A percentile compares a stretch with the other conserved stretches of the same genome.
Evolutionary conservation across 2,888 invertebrate genomes (phyloP).

Genomic region (Steromphala cineraria): DNA sequence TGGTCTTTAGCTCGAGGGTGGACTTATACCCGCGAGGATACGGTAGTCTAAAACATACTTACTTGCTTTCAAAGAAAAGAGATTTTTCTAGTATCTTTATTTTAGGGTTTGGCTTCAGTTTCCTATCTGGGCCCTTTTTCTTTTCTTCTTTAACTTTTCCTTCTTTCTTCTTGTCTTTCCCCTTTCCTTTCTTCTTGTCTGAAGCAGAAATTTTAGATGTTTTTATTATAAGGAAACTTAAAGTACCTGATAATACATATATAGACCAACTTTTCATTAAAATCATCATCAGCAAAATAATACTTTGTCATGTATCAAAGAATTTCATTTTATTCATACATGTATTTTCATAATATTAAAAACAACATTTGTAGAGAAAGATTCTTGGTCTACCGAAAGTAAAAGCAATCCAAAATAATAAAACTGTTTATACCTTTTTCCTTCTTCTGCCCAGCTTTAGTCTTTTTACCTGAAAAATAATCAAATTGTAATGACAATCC

Average conservation of each 20-base stretch:
- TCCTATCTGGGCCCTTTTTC: constrained; percentile 63
- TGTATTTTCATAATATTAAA: no score
- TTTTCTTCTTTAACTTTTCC: constrained; percentile 45
- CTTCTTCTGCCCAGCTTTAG: constrained; percentile 10
- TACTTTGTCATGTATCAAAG: no score
- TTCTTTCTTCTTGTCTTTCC: constrained; percentile 41
- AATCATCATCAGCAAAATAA: no score
- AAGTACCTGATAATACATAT: background rate
- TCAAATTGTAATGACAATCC: background rate
- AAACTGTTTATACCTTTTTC: constrained; percentile 12
- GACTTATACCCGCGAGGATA: no score
- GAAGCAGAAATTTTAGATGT: background rate
- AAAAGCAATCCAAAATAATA: background rate
- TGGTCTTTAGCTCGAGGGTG: no score
- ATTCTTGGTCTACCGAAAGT: background rate
- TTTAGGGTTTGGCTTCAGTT: constrained; percentile 72
- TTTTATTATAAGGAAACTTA: background rate
- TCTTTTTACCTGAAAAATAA: constrained; percentile 12
- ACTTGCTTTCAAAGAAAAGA: constrained; percentile 75
- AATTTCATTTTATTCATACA: no score
- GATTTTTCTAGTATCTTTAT: constrained; percentile 74
- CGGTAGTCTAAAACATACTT: constrained; percentile 40
- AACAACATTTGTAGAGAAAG: no score
- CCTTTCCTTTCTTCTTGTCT: constrained; percentile 34
- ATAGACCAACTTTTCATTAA: no score